These are phyloP conservation scores for Lutraria rhynchaena DNA, from an alignment of 1,140 invertebrate genomes.

Conservation along the genomic window DNA sequence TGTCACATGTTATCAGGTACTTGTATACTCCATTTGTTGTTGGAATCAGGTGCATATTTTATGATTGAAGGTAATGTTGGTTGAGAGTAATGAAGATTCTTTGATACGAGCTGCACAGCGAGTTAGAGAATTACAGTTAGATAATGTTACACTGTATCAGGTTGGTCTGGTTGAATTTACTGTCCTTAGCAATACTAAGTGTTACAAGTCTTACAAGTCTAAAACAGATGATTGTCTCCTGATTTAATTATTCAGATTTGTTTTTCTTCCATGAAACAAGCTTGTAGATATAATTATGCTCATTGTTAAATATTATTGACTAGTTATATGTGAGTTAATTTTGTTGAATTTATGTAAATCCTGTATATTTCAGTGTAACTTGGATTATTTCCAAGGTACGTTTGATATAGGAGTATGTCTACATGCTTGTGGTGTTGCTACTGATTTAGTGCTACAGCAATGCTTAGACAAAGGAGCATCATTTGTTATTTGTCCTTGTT, in stretches of 20 bases:
- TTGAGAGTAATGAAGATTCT: conserved; percentile 97
- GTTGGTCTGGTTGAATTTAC: conserved; percentile 87
- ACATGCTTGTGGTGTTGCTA: conserved; percentile 97
- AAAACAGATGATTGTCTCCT: no score
- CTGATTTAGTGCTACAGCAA: conserved; percentile 94
- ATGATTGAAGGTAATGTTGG: conserved; percentile 88
- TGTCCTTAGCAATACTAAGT: no score
- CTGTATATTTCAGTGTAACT: conserved; percentile 81
- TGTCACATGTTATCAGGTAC: conserved; percentile 91
- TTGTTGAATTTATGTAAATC: no score
- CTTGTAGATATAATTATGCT: no score
- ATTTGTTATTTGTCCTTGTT: conserved; percentile 97
- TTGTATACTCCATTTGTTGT: background rate
- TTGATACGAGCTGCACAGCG: conserved; percentile 88
- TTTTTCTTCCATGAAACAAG: no score
- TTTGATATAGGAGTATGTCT: conserved; percentile 93
- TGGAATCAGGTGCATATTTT: background rate
- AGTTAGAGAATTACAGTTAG: conserved; percentile 87
- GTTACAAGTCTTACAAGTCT: no score
- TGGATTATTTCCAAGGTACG: conserved; percentile 83
- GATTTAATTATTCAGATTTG: no score
- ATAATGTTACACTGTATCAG: conserved; percentile 92
- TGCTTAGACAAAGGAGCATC: conserved; percentile 89
- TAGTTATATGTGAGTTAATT: no score
- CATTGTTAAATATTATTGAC: no score